A percentile compares a stretch with the other conserved stretches of the same genome.
These are phyloP conservation scores for Melanotaenia duboulayi DNA, from an alignment of 2,113 vertebrate genomes.

Conservation along the genomic window DNA sequence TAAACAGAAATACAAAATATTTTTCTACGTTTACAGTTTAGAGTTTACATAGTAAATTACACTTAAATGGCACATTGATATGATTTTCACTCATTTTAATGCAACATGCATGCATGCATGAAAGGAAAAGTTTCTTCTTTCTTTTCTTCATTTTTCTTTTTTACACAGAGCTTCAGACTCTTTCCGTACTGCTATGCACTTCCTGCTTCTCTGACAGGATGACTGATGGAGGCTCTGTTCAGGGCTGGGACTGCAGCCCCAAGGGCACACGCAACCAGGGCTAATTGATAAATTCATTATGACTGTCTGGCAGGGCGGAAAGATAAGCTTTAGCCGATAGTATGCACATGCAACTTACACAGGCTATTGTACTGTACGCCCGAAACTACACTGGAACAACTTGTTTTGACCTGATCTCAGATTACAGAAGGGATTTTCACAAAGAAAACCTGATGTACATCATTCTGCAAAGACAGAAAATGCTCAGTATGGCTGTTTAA, in stretches of 20 bases:
- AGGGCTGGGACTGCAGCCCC: constrained; percentile 54
- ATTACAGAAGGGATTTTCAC: constrained; percentile 13
- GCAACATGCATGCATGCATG: background rate
- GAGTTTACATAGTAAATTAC: background rate
- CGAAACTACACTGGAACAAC: constrained; percentile 12
- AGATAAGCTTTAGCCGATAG: constrained; percentile 52
- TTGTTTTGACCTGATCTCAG: constrained; percentile 12
- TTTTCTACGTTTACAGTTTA: background rate
- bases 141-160: background rate
- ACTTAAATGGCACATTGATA: background rate
- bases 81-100: constrained; percentile 1
- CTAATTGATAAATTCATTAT: constrained; percentile 75
- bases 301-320: constrained; percentile 54
- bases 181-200: constrained; percentile 7
- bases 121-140: background rate
- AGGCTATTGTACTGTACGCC: background rate
- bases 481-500: constrained; percentile 1
- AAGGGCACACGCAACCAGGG: constrained; percentile 41
- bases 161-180: background rate
- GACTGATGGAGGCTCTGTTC: constrained; percentile 58
- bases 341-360: constrained; percentile 16
- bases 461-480: background rate
- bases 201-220: constrained; percentile 59
- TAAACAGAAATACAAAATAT: background rate
- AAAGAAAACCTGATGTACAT: background rate